phyloP scores from a whole-genome alignment of 2,113 vertebrate species.

The Pungitius pungitius region DNA sequence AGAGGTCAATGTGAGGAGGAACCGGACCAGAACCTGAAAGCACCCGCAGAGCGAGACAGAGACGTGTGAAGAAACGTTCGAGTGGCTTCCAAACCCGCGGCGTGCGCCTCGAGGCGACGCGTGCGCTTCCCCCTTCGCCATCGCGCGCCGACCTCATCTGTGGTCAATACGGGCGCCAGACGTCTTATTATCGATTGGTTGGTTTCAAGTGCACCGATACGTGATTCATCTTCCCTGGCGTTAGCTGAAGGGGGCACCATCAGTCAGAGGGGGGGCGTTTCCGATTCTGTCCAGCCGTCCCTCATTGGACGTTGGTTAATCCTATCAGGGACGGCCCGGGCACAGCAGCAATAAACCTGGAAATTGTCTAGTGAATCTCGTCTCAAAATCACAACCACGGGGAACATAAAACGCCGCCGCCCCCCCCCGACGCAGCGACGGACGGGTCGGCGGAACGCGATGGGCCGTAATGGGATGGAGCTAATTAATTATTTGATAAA shows the following conservation, averaged over 20 bases:
- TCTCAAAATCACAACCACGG: conserved; percentile 71
- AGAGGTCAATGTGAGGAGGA: neutral
- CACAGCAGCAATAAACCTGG: conserved; percentile 79
- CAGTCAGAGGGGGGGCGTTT: conserved; percentile 62
- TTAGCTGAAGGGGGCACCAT: conserved; percentile 17
- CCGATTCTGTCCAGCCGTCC: conserved; percentile 56
- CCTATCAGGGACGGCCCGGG: conserved; percentile 77
- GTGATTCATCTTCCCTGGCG: conserved; percentile 46
- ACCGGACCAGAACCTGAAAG: neutral
- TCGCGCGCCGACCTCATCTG: conserved; percentile 3
- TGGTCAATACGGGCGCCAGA: conserved; percentile 45
- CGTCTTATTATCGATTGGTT: conserved; percentile 64
- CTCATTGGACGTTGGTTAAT: conserved; percentile 76
- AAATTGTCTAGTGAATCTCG: conserved; percentile 76
- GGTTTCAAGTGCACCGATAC: conserved; percentile 49
- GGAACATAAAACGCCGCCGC: conserved; percentile 52
- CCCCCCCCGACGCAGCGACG: conserved; percentile 30
- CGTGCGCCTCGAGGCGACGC: neutral
- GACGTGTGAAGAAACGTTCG: too few relatives aligned
- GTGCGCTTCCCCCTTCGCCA: conserved; percentile 3
- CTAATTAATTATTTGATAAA: conserved; percentile 70
- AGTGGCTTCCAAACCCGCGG: neutral
- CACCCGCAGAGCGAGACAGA: too few relatives aligned
- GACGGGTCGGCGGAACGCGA: conserved; percentile 13
- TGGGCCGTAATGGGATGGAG: conserved; percentile 48